Evolutionary conservation across 2,113 vertebrate genomes (phyloP).

Genomic region (Chloebia gouldiae): DNA sequence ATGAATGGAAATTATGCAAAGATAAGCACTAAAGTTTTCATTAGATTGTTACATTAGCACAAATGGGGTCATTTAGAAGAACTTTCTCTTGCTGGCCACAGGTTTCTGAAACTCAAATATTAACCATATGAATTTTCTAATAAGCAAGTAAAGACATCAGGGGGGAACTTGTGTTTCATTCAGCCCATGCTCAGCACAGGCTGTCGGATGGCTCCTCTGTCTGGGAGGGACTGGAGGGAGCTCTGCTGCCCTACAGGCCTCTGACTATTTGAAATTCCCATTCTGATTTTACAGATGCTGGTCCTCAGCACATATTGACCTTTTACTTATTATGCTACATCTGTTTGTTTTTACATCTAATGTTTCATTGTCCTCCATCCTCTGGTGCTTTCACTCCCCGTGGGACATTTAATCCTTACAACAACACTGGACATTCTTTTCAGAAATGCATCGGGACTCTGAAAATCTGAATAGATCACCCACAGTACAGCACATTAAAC

Average conservation of each 20-base stretch:
- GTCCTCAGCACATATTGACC: neutral
- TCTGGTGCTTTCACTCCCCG: neutral
- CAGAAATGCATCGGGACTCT: neutral
- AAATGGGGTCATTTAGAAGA: constrained; percentile 55
- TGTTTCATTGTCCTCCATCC: constrained; percentile 5
- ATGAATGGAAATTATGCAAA: constrained; percentile 62
- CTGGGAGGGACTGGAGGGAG: neutral
- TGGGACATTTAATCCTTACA: constrained; percentile 25
- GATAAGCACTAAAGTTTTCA: constrained; percentile 59
- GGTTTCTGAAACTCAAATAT: constrained; percentile 70
- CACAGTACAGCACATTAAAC: neutral
- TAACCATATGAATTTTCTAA: constrained; percentile 72
- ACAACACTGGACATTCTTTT: constrained; percentile 21
- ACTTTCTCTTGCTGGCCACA: constrained; percentile 47
- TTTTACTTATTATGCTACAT: constrained; percentile 6
- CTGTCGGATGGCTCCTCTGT: neutral
- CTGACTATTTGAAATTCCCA: neutral
- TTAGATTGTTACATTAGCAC: constrained; percentile 57
- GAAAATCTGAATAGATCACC: neutral
- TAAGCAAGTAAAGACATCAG: constrained; percentile 19
- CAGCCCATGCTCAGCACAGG: neutral
- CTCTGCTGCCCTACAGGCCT: neutral
- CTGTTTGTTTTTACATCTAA: constrained; percentile 22
- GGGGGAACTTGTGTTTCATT: neutral
- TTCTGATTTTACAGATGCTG: neutral